Evolutionary conservation across 2,113 vertebrate species (phyloP), one percentile per base, ranked within the genome.

Genomic region (Rhombomys opimus): DNA sequence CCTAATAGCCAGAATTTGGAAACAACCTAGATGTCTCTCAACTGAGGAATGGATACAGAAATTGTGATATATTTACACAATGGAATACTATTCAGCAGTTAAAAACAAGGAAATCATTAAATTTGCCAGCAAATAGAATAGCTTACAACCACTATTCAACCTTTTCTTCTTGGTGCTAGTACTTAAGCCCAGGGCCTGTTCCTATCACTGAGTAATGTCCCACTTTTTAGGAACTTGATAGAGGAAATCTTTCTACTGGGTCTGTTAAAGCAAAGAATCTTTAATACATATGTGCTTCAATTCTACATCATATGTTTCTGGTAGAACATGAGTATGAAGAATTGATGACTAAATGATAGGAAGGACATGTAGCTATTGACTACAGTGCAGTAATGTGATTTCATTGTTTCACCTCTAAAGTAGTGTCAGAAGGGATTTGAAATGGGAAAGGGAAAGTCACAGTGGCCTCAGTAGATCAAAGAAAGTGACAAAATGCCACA

Each of bases 191-290:
- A 81, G 22, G 2, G 20, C 30, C 92, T 93, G 13, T 87, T 30
- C n/a, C 73, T 78, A 25, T 9, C 72, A 57, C 59, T 54, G 70
- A 68, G 12, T 61, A 77, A 15, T 2, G 38, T 46, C 88, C 59
- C 7, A n/a, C n/a, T 90, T 95, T 86, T 89, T 41, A 90, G 38
- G 20, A 84, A 73, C 68, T 73, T 46, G 23, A 22, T 77, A 41
- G 52, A 85, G 63, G 25, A 25, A 94, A 87, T 89, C 87, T 20
- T 57, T 94, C 65, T 7, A 78, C 88, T 92, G 38, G 4, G 23
- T 80, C 84, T 38, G 46, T 77, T 93, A 78, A 22, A 54, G 27
- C 59, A 76, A 94, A 67, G 41, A 91, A 90, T 77, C 46, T 94
- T 85, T 89, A 67, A 80, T 89, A 14, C 63, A 5, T 41, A 61